Conservation (phyloP, 2,113 vertebrate genomes). For the Colossoma macropomum region DNA sequence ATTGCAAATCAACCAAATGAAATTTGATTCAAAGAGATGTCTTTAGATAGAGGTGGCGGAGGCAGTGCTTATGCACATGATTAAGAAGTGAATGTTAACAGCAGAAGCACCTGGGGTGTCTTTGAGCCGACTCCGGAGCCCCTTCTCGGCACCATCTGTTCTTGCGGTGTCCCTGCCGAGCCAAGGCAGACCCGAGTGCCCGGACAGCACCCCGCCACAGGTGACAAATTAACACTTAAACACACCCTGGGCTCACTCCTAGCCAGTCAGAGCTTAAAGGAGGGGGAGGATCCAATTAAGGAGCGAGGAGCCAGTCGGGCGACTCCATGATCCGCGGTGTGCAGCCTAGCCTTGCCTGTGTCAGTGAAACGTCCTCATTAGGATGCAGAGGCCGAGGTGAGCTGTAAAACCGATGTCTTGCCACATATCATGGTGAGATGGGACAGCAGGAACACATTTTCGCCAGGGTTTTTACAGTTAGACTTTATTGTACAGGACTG, state of each 20-base stretch:
- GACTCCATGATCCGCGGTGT: constrained; percentile 22
- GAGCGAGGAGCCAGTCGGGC: constrained; percentile 17
- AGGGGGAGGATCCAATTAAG: constrained; percentile 62
- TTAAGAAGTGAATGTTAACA: constrained; percentile 4
- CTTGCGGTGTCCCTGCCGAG: constrained; percentile 41
- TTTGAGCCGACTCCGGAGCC: constrained; percentile 51
- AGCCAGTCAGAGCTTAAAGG: constrained; percentile 17
- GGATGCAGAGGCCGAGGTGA: constrained; percentile 63
- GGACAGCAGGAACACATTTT: constrained; percentile 59
- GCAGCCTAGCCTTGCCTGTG: constrained; percentile 16
- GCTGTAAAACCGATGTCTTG: constrained; percentile 65
- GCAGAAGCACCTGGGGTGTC: constrained; percentile 3
- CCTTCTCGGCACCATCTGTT: constrained; percentile 70
- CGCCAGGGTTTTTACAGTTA: constrained; percentile 41
- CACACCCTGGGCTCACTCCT: constrained; percentile 36
- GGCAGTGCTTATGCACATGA: constrained; percentile 13
- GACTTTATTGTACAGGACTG: constrained; percentile 28
- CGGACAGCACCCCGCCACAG: constrained; percentile 18
- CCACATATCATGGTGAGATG: constrained; percentile 65
- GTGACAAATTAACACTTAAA: constrained; percentile 59
- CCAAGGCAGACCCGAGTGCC: constrained; percentile 26
- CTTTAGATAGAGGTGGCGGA: background rate
- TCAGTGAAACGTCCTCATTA: constrained; percentile 61
- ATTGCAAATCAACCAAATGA: constrained; percentile 30
- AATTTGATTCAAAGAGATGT: constrained; percentile 31